Evolutionary conservation across 2,113 vertebrate genomes (phyloP).

Genomic region (Corapipo altera): DNA sequence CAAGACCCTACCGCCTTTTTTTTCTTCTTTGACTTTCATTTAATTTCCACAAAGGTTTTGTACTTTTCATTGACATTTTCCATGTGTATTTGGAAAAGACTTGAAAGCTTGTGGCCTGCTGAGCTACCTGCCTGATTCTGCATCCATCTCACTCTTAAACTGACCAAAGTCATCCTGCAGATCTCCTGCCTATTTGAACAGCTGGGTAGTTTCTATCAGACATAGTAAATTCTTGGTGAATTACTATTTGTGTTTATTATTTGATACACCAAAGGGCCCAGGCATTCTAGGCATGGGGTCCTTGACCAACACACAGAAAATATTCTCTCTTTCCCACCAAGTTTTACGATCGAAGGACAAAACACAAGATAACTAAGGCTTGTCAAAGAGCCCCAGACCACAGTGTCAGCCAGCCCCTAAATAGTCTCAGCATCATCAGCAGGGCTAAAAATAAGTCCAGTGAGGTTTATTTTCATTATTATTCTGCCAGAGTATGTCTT

Average conservation of each 20-base stretch:
- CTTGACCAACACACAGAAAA: not conserved
- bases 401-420: constrained; percentile 31
- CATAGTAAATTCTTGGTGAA: not conserved
- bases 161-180: not conserved
- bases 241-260: not conserved
- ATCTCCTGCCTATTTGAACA: not conserved
- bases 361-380: constrained; percentile 9
- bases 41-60: not conserved
- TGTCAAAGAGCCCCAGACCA: not conserved
- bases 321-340: constrained; percentile 6
- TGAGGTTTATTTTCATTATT: constrained; percentile 8
- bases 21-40: not conserved
- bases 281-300: not conserved
- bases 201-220: not conserved
- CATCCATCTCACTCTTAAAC: not conserved
- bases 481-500: not conserved
- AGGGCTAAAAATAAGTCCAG: constrained; percentile 46
- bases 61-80: not conserved
- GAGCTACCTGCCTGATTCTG: not conserved
- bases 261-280: not conserved
- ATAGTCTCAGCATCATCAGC: not conserved
- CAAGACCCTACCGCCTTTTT: not conserved
- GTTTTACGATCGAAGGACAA: not conserved
- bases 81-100: not conserved
- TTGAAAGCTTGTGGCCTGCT: not conserved